These are phyloP conservation scores for Subanguina moxae DNA, from an alignment of 1,140 invertebrate species.

Conservation along the genomic window DNA sequence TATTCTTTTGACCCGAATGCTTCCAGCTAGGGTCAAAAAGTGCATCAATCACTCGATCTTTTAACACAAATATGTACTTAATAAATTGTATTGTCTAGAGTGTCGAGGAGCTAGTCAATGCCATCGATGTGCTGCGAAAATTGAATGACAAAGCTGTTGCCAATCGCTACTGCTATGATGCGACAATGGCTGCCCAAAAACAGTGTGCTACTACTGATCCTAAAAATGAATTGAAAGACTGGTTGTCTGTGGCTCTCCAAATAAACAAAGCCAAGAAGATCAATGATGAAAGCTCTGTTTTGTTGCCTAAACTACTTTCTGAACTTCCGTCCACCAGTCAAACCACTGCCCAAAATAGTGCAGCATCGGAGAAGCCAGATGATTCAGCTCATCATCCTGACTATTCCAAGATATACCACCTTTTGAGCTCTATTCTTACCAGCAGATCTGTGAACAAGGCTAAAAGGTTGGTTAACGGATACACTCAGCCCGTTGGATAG, in stretches of 20 bases:
- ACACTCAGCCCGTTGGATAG: too few relatives aligned
- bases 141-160: too few relatives aligned
- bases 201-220: not conserved
- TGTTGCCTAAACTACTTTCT: not conserved
- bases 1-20: too few relatives aligned
- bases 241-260: not conserved
- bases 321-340: not conserved
- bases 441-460: constrained; percentile 15
- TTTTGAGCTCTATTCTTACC: constrained; percentile 1
- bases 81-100: too few relatives aligned
- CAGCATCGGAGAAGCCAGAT: not conserved
- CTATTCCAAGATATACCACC: constrained; percentile 19
- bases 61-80: too few relatives aligned
- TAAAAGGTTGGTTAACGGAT: too few relatives aligned
- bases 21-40: too few relatives aligned
- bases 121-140: too few relatives aligned
- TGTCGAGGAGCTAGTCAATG: too few relatives aligned
- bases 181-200: too few relatives aligned
- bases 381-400: constrained; percentile 10
- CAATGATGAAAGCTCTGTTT: not conserved
- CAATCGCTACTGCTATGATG: too few relatives aligned
- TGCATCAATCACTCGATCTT: too few relatives aligned
- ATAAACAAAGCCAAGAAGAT: not conserved
- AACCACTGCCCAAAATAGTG: not conserved
- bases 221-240: not conserved